Evolutionary conservation across 1,140 invertebrate genomes (phyloP).

Genomic region (Drosophila obscura): DNA sequence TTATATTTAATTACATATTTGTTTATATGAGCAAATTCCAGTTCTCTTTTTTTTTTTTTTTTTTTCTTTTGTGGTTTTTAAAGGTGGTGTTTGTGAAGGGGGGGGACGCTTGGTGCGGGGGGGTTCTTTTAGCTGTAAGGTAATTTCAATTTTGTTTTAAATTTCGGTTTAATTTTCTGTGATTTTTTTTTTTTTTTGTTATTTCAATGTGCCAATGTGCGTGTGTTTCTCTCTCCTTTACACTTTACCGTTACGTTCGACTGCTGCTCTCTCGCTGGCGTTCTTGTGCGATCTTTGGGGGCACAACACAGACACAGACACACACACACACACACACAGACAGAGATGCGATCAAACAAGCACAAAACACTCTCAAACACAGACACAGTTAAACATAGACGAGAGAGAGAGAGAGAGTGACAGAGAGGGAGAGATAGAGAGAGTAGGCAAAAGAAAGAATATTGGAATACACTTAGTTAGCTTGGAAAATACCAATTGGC

Average conservation of each 20-base stretch:
- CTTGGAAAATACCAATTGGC: conserved; percentile 73
- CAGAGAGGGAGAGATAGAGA: conserved; percentile 34
- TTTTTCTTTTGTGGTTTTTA: conserved; percentile 3
- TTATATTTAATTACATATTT: conserved; percentile 29
- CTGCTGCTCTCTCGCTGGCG: conserved; percentile 34
- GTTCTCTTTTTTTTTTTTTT: conserved; percentile 59
- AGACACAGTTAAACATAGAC: conserved; percentile 40
- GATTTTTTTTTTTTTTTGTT: conserved; percentile 3
- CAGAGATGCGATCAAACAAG: not conserved
- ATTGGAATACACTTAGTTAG: conserved; percentile 74
- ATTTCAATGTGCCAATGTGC: conserved; percentile 60
- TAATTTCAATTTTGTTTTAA: conserved; percentile 41
- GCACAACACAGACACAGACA: conserved; percentile 18
- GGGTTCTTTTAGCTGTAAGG: conserved; percentile 51
- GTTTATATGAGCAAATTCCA: conserved; percentile 61
- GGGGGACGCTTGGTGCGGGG: conserved; percentile 15
- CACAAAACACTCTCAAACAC: conserved; percentile 32
- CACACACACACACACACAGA: conserved; percentile 8
- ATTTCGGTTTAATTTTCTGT: conserved; percentile 26
- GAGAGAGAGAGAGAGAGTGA: conserved; percentile 36
- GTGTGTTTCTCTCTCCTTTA: conserved; percentile 45
- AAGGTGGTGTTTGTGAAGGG: conserved; percentile 10
- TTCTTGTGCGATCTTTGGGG: no score
- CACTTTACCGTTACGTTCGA: conserved; percentile 34
- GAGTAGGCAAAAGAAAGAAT: conserved; percentile 57